These are phyloP conservation scores for Emmelina monodactyla DNA, from an alignment of 2,888 invertebrate species.

Conservation along the genomic window DNA sequence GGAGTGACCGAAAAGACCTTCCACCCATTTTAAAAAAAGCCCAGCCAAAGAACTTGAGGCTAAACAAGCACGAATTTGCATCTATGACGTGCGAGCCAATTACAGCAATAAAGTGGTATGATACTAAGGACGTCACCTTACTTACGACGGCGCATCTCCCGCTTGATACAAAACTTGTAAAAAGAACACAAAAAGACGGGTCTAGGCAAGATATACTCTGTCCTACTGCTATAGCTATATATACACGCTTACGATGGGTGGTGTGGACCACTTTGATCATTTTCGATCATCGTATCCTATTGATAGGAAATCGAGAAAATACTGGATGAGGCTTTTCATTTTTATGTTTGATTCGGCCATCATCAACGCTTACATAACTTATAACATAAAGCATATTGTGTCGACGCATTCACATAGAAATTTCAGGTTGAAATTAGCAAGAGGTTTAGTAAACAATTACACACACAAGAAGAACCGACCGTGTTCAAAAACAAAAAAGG, in stretches of 20 bases:
- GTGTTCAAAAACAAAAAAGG: constrained; percentile 19
- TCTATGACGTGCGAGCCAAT: constrained; percentile 20
- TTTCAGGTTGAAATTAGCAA: constrained; percentile 15
- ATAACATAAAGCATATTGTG: constrained; percentile 13
- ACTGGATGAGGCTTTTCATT: constrained; percentile 23
- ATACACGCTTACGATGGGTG: constrained; percentile 25
- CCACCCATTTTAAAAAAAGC: constrained; percentile 16
- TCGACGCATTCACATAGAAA: constrained; percentile 14
- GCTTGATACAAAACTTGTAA: constrained; percentile 14
- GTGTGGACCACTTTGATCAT: constrained; percentile 26
- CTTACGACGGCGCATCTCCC: constrained; percentile 21
- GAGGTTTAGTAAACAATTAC: constrained; percentile 13
- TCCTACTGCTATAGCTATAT: constrained; percentile 22
- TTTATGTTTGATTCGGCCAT: constrained; percentile 19
- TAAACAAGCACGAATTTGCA: constrained; percentile 21
- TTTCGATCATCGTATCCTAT: constrained; percentile 24
- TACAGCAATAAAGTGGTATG: constrained; percentile 20
- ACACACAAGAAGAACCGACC: constrained; percentile 7
- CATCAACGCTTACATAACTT: constrained; percentile 18
- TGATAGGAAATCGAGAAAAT: constrained; percentile 22
- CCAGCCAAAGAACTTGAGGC: constrained; percentile 17
- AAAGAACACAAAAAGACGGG: constrained; percentile 26
- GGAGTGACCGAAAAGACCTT: constrained; percentile 15
- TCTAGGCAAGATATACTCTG: constrained; percentile 21
- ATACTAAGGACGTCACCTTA: constrained; percentile 19